Conservation (phyloP, 2,797 vertebrate species). For the Cheirogaleus major region DNA sequence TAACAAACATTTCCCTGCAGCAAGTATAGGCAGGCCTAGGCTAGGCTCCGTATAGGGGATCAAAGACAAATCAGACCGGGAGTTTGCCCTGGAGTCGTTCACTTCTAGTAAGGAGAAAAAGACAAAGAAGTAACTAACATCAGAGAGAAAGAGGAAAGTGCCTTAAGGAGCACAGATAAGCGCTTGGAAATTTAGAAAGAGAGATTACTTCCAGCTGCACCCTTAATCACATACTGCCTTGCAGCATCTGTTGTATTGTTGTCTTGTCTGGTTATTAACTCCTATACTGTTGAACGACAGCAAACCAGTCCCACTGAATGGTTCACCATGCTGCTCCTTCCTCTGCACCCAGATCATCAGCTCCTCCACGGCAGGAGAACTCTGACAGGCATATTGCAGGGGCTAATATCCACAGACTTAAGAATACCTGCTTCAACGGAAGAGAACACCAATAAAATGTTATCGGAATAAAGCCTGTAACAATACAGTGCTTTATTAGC, state of each 20-base stretch:
- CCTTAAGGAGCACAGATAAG: background rate
- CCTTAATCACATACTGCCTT: slow-evolving; percentile 15
- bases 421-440: background rate
- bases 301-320: background rate
- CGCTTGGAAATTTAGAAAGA: background rate
- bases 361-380: background rate
- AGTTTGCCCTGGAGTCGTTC: background rate
- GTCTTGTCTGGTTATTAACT: slow-evolving; percentile 18
- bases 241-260: background rate
- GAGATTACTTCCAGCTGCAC: background rate
- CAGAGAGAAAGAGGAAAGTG: background rate
- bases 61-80: background rate
- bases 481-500: background rate
- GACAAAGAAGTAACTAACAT: background rate
- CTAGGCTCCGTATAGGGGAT: background rate
- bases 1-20: background rate
- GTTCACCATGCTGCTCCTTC: background rate
- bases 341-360: background rate
- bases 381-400: background rate
- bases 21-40: background rate
- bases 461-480: background rate
- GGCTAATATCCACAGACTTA: background rate
- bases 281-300: background rate
- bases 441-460: background rate
- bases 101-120: background rate